Conservation (phyloP, 30 jellyfish, hydroid and myxozoan genomes). For the Pseudorhiza aurosa region DNA sequence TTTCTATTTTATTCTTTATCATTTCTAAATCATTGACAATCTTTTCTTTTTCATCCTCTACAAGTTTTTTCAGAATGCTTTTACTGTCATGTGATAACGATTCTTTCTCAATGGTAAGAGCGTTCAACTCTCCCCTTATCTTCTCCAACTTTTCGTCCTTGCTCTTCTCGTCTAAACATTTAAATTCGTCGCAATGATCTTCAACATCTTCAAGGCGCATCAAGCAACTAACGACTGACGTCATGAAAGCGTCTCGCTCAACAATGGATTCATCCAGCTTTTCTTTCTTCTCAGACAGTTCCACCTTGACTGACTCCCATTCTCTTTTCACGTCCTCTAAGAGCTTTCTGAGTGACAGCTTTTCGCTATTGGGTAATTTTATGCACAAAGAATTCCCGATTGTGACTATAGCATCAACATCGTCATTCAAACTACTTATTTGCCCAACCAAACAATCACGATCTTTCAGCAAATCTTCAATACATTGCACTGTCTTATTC, state of each 20-base stretch:
- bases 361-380: conserved; percentile 32
- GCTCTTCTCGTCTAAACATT: background rate
- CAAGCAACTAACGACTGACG: conserved; percentile 41
- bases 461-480: conserved; percentile 50
- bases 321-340: conserved; percentile 7
- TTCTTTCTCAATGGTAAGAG: conserved; percentile 35
- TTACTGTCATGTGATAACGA: background rate
- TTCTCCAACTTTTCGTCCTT: background rate
- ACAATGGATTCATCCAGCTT: conserved; percentile 54
- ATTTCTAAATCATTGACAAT: background rate
- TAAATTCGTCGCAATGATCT: background rate
- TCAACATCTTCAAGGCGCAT: conserved; percentile 28
- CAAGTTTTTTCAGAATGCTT: conserved; percentile 10
- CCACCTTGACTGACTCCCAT: conserved; percentile 44
- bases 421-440: conserved; percentile 42
- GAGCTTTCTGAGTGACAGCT: background rate
- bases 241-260: conserved; percentile 39
- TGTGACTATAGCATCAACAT: conserved; percentile 8
- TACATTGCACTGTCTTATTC: conserved; percentile 27
- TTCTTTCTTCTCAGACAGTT: conserved; percentile 31
- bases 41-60: conserved; percentile 29
- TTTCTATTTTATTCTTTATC: background rate
- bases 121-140: background rate
- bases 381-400: conserved; percentile 47
- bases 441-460: conserved; percentile 20